Base-by-base conservation (phyloP, 2,113 vertebrate genomes). In the Bambusicola thoracicus region DNA sequence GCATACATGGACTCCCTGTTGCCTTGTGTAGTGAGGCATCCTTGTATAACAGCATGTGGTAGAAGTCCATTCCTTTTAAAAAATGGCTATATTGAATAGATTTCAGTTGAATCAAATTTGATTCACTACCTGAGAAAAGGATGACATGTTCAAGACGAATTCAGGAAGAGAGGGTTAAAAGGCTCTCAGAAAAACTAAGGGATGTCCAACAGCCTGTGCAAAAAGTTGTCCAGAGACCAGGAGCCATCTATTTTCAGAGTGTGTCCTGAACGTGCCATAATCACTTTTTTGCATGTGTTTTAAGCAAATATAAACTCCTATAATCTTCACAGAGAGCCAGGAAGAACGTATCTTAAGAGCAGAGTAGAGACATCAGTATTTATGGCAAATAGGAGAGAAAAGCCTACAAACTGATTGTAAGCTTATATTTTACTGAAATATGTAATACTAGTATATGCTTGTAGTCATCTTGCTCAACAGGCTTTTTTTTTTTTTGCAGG, bases 141-240 rank as follows among this genome's bases (percentile, higher is more conserved):
- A 20, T 25, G 11, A 62, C 76, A 61, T 36, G 58, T 14, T 22
- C 8, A 19, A 49, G 49, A 27, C 0, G 3, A 73, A 38, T 49
- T 82, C 29, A 55, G n/a, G 66, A 87, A 65, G n/a, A 29, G 11
- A 53, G 8, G 18, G 19, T 44, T n/a, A 27, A 73, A 66, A 44
- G 4, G 3, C 44, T 77, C 13, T 4, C 36, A 21, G 20, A 48
- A 69, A 46, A 82, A 6, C 10, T n/a, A 16, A 49, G 12, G 17
- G 19, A 14, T 69, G 8, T 46, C 80, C 87, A 91, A 44, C 14
- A 73, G 4, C 1, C 0, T 3, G 2, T 13, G 12, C 40, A 38
- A 43, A 80, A 61, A 38, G 6, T 7, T 25, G 13, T 6, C 32
- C 24, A 32, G 43, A 91, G 48, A 69, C 13, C 13, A n/a, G 25